Evolutionary conservation across 2,113 vertebrate genomes (phyloP).

Genomic region (Tachysurus fulvidraco): DNA sequence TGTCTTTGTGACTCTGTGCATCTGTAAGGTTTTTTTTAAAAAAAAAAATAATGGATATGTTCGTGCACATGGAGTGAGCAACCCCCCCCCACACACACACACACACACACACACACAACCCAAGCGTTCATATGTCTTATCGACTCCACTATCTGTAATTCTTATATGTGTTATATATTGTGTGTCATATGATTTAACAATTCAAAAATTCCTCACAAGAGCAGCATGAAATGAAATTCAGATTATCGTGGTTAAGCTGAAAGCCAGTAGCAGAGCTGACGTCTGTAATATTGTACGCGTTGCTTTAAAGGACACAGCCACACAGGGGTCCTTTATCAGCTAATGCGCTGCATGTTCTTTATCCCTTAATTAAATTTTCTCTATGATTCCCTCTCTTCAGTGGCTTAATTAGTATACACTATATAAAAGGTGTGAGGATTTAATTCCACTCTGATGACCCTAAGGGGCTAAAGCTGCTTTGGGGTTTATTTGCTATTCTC

Average conservation of each 20-base stretch:
- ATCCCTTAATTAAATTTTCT: slow-evolving; percentile 12
- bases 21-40: neutral
- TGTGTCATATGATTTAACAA: neutral
- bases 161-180: neutral
- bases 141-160: neutral
- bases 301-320: neutral
- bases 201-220: neutral
- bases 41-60: slow-evolving; percentile 14
- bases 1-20: neutral
- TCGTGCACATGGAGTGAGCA: slow-evolving; percentile 8
- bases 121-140: neutral
- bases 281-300: neutral
- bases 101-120: no score
- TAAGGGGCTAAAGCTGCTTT: neutral
- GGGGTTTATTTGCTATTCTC: neutral
- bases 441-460: neutral
- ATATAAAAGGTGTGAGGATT: neutral
- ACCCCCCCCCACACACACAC: no score
- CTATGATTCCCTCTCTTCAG: neutral
- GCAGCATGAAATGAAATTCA: neutral
- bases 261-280: neutral
- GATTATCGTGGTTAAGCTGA: neutral
- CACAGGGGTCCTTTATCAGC: neutral
- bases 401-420: slow-evolving; percentile 11
- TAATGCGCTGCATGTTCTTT: slow-evolving; percentile 14